Evolutionary conservation across 1,140 invertebrate genomes (phyloP).

Genomic region (Neelides sp.): DNA sequence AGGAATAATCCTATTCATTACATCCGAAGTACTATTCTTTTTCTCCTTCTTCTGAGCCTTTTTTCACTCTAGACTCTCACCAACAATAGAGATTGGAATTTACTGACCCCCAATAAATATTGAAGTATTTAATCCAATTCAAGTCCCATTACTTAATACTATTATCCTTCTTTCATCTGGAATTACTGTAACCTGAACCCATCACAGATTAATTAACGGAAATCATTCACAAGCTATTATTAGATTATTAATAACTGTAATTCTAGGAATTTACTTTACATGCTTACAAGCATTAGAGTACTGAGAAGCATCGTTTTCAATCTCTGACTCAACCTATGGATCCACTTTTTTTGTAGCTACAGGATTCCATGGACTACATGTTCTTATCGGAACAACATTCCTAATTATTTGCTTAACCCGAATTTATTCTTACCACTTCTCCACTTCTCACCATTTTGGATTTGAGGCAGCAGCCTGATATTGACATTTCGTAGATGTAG

Average conservation of each 20-base stretch:
- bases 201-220: conserved; percentile 44
- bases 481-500: conserved; percentile 60
- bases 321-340: conserved; percentile 49
- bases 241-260: conserved; percentile 41
- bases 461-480: conserved; percentile 58
- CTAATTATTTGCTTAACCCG: conserved; percentile 44
- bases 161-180: conserved; percentile 37
- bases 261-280: conserved; percentile 44
- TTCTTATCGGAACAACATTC: conserved; percentile 53
- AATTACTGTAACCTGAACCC: conserved; percentile 38
- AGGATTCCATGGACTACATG: conserved; percentile 59
- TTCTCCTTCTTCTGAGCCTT: conserved; percentile 50
- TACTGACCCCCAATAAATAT: conserved; percentile 46
- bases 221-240: conserved; percentile 37
- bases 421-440: conserved; percentile 43
- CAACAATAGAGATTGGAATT: conserved; percentile 46
- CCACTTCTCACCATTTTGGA: conserved; percentile 48
- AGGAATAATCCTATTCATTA: conserved; percentile 52
- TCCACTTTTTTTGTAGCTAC: conserved; percentile 55
- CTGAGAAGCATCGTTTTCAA: conserved; percentile 40
- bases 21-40: conserved; percentile 50
- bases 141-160: conserved; percentile 40
- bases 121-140: conserved; percentile 47
- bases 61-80: conserved; percentile 48
- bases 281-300: conserved; percentile 36